A percentile compares a stretch with the other conserved stretches of the same genome.
Evolutionary conservation across 2,888 invertebrate species (phyloP).

Genomic region (Callosobruchus maculatus): DNA sequence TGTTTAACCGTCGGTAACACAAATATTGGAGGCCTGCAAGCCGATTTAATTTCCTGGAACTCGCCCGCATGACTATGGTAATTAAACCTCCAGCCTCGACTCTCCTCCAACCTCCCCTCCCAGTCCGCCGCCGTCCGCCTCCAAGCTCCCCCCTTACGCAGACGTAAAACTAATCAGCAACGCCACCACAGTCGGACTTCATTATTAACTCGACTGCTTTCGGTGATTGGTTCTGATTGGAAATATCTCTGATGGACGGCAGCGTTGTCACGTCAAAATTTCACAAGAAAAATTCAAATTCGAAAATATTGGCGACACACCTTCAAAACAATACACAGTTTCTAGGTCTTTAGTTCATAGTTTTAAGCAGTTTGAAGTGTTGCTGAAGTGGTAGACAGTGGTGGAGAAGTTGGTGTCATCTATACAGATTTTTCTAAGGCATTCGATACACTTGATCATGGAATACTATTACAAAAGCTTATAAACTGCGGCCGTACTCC

Average conservation of each 20-base stretch:
- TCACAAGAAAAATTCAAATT: no score
- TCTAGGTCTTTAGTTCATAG: no score
- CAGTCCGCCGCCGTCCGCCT: constrained; percentile 25
- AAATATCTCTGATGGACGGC: constrained; percentile 17
- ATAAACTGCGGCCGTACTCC: no score
- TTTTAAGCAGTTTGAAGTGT: no score
- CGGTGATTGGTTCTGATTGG: constrained; percentile 36
- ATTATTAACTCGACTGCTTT: constrained; percentile 47
- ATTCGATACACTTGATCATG: no score
- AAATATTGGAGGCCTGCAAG: constrained; percentile 46
- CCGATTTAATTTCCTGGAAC: constrained; percentile 48
- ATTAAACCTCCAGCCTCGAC: constrained; percentile 42
- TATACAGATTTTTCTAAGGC: no score
- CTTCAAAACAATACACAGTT: no score
- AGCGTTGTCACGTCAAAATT: no score
- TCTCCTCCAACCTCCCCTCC: neutral
- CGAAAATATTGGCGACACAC: no score
- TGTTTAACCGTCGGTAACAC: constrained; percentile 48
- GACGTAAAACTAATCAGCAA: constrained; percentile 46
- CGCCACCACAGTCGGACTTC: constrained; percentile 48
- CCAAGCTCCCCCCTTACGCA: constrained; percentile 28
- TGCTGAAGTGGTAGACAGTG: no score
- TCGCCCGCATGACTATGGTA: constrained; percentile 47
- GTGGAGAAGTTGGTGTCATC: no score
- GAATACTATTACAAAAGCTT: no score